Evolutionary conservation across 1,140 invertebrate genomes (phyloP), one percentile per base, ranked within the genome.

Genomic region (fruit fly (Drosophila melanogaster)): DNA sequence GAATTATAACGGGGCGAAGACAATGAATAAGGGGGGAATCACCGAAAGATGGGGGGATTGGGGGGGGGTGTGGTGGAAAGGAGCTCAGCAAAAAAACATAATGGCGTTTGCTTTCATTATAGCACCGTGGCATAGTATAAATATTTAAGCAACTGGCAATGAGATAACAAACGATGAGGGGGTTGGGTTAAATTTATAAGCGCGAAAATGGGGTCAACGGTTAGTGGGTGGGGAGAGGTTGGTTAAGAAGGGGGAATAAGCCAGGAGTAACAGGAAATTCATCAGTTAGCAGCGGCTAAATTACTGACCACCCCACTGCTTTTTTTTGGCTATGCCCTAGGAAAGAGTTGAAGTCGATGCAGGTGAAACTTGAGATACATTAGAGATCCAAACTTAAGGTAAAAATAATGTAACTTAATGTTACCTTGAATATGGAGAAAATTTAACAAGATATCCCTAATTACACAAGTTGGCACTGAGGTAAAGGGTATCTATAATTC

Each of bases 111-210:
- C 76, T 83, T 79, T 89, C 75, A 87, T 87, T 86, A 87, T 75
- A 85, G 77, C 77, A 72, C 81, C 49, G 72, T 17, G 55, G 55
- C 56, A 60, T 60, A 70, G 79, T 80, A 89, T 87, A 87, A 90
- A 87, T 87, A 87, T 87, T 87, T 89, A 90, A 87, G 60, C 79
- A 89, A 89, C 84, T 84, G 79, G 83, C 85, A 80, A 84, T 80
- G 76, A 81, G 84, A 73, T 83, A 87, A 87, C 84, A 83, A 87
- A 81, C 74, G 57, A 49, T 57, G 50, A 26, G 50, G 38, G n/a
- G 22, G 26, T 15, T 8, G 30, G 15, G 6, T 38, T 14, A 47
- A 75, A 64, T 64, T 65, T 74, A 65, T 85, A 86, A 59, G 55
- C 54, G 65, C 64, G 46, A 62, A 65, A 85, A 67, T 41, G 70